Conservation (phyloP, 2,113 vertebrate genomes). For the Marmota monax region DNA sequence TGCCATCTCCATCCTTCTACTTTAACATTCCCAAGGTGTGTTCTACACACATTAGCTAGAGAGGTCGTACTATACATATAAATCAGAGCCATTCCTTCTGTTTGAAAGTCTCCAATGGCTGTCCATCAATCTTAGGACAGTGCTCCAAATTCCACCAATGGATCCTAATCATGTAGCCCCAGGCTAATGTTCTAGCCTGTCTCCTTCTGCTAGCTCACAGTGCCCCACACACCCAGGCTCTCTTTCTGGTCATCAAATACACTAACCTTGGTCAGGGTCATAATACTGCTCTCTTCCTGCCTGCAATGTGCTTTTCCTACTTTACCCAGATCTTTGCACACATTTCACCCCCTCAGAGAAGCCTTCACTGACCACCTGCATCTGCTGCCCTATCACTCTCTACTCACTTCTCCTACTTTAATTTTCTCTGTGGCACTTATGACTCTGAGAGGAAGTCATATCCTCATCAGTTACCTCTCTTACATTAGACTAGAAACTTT, state of each 20-base stretch:
- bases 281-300: not conserved
- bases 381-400: not conserved
- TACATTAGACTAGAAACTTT: not conserved
- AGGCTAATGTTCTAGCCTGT: not conserved
- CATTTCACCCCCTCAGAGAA: not conserved
- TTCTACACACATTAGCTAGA: not conserved
- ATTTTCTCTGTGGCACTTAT: not conserved
- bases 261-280: not conserved
- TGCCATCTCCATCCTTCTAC: not conserved
- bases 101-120: not conserved
- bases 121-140: not conserved
- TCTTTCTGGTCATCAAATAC: not conserved
- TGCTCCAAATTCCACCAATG: not conserved
- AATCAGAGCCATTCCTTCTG: not conserved
- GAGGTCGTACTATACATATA: not conserved
- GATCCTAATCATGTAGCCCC: not conserved
- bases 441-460: not conserved
- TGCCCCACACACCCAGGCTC: not conserved
- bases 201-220: not conserved
- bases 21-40: not conserved
- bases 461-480: not conserved
- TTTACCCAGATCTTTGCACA: not conserved
- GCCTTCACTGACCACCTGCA: not conserved
- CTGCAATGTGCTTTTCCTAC: not conserved
- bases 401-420: not conserved